phyloP scores from a whole-genome alignment of 2,797 vertebrate species.

The Siniperca scherzeri region DNA sequence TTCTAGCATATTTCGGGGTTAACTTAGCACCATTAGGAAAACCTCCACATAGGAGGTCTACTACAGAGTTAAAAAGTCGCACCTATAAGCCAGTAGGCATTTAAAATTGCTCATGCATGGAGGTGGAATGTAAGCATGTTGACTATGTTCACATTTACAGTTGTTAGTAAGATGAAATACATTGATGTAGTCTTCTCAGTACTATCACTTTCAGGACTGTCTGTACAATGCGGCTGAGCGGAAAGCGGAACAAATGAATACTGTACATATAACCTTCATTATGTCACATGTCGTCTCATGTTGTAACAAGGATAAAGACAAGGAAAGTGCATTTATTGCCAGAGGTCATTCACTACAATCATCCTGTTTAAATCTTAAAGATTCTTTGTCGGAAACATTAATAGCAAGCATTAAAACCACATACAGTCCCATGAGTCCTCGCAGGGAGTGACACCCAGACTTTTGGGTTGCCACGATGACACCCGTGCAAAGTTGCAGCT shows the following conservation, averaged over 20 bases:
- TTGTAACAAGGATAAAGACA: conserved; percentile 63
- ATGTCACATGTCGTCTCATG: conserved; percentile 46
- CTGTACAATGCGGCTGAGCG: conserved; percentile 48
- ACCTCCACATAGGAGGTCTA: conserved; percentile 38
- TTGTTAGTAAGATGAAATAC: conserved; percentile 57
- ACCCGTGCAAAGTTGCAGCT: conserved; percentile 5
- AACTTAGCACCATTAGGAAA: conserved; percentile 79
- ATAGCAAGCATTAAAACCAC: conserved; percentile 61
- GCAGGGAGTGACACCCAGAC: conserved; percentile 24
- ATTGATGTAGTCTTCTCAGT: conserved; percentile 29
- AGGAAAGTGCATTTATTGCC: conserved; percentile 84
- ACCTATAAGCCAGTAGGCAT: conserved; percentile 47
- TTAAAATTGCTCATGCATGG: conserved; percentile 60
- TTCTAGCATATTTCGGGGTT: conserved; percentile 69
- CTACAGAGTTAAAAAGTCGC: conserved; percentile 41
- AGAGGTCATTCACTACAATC: conserved; percentile 76
- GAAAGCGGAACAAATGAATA: conserved; percentile 46
- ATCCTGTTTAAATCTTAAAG: conserved; percentile 26
- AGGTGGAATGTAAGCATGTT: conserved; percentile 65
- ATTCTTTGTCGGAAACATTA: conserved; percentile 49
- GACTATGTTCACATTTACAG: conserved; percentile 74
- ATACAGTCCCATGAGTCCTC: conserved; percentile 37
- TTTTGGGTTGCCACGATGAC: conserved; percentile 45
- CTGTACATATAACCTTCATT: conserved; percentile 74
- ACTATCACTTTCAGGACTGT: conserved; percentile 25